phyloP scores from a whole-genome alignment of 2,113 vertebrate genomes.

The Urocolius indicus region DNA sequence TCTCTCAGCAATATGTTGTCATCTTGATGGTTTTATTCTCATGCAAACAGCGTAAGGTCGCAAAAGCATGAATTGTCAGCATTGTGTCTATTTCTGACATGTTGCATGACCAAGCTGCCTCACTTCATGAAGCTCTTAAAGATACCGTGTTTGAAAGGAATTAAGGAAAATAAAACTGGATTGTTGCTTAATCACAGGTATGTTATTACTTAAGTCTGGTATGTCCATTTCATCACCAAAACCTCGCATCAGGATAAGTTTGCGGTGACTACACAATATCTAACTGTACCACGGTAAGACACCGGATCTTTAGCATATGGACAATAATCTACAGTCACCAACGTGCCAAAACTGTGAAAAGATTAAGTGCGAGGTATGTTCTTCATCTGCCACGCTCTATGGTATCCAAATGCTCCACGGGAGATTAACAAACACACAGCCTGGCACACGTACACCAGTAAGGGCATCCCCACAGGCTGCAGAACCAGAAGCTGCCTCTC shows the following conservation, averaged over 20 bases:
- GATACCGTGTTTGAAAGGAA: not conserved
- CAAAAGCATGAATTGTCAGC: not conserved
- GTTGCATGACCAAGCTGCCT: too few relatives aligned
- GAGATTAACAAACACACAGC: fast-evolving
- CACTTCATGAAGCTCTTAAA: not conserved
- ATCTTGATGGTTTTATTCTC: not conserved
- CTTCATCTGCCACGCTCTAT: not conserved
- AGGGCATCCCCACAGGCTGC: not conserved
- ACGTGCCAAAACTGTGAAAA: fast-evolving
- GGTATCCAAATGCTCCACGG: not conserved
- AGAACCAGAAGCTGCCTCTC: fast-evolving
- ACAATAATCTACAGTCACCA: not conserved
- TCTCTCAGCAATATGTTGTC: not conserved
- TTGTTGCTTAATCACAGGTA: slow-evolving; percentile 19
- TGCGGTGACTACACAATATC: not conserved
- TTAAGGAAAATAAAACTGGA: slow-evolving; percentile 12
- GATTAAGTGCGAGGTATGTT: not conserved
- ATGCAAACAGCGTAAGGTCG: not conserved
- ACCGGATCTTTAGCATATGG: fast-evolving
- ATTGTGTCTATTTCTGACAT: not conserved
- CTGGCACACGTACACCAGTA: fast-evolving
- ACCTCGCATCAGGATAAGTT: not conserved
- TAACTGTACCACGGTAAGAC: not conserved
- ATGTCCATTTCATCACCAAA: not conserved
- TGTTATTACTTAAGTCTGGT: slow-evolving; percentile 9